Evolutionary conservation across 30 jellyfish, hydroid and myxozoan genomes (phyloP), one percentile per base, ranked within the genome.

Genomic region (Rhopilema esculentum): DNA sequence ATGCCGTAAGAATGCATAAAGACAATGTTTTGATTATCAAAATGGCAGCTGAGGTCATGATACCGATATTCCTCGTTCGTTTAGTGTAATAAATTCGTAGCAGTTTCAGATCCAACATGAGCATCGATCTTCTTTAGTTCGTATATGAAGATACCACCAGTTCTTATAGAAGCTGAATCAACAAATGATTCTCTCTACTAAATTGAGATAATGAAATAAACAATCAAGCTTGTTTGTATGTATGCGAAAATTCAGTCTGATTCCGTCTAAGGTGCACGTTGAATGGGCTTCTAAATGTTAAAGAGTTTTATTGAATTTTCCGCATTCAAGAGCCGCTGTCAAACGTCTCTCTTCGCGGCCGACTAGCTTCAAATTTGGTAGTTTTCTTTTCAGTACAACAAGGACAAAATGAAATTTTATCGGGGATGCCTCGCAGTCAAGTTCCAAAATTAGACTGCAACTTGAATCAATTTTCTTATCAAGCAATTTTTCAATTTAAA

Each of bases 11-110:
- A 51, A 71, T 63, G 24, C 66, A 18, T 15, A 86, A 4, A 1
- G 89, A 75, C 30, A 75, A 1, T 22, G 32, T n/a, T 52, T 74
- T 66, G 16, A 51, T 61, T 18, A 1, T 76, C 31, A 86, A 15
- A 19, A 77, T 51, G 28, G 21, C 67, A 16, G 52, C 48, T 4
- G 78, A 66, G 30, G 51, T 49, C 94, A 75, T 86, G 17, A 24
- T 77, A 69, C 1, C 62, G 30, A 12, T 17, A 4, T 2, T 12
- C 12, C 9, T 12, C 12, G 12, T 40, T 6, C 57, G 12, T 40
- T 40, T 12, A 40, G 12, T 40, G 57, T 12, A 12, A 12, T 40
- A n/a, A n/a, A n/a, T n/a, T n/a, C n/a, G n/a, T n/a, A n/a, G n/a
- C n/a, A n/a, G 78, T 33, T 67, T 22, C 50, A 6, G 78, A 16